phyloP scores from a whole-genome alignment of 35 echinoderm and acorn worm species.

The Stichopus chloronotus region DNA sequence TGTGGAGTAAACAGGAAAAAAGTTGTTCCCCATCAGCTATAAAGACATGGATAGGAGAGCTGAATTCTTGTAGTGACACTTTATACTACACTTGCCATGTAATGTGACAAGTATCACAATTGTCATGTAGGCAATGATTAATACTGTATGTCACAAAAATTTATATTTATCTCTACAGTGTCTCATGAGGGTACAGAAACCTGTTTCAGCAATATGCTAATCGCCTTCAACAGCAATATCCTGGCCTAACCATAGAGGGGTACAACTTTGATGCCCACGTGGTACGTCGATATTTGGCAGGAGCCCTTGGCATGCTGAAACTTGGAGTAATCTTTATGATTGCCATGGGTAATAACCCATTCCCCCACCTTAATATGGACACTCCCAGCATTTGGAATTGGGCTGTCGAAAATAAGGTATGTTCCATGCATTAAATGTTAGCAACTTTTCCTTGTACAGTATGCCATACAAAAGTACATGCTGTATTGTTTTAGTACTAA shows the following conservation, averaged over 20 bases:
- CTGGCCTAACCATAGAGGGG: slow-evolving; percentile 84
- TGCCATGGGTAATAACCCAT: slow-evolving; percentile 86
- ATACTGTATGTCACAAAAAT: no score
- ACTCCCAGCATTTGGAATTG: slow-evolving; percentile 83
- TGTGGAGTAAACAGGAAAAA: no score
- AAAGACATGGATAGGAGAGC: no score
- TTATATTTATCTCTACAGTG: slow-evolving; percentile 44
- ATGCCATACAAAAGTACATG: no score
- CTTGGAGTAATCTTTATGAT: slow-evolving; percentile 76
- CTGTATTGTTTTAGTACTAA: no score
- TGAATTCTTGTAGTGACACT: no score
- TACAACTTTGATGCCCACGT: slow-evolving; percentile 85
- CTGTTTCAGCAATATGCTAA: slow-evolving; percentile 91
- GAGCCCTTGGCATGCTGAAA: slow-evolving; percentile 72
- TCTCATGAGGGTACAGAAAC: slow-evolving; percentile 98
- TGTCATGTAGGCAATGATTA: no score
- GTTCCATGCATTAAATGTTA: not conserved
- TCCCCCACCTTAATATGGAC: slow-evolving; percentile 72
- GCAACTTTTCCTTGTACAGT: no score
- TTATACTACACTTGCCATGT: no score
- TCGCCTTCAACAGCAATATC: slow-evolving; percentile 84
- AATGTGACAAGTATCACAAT: no score
- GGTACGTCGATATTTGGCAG: slow-evolving; percentile 77
- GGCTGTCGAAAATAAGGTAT: slow-evolving; percentile 97
- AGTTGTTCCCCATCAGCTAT: no score